These are phyloP conservation scores for Aleiodes leptofemur DNA, from an alignment of 2,888 invertebrate genomes.

Conservation along the genomic window DNA sequence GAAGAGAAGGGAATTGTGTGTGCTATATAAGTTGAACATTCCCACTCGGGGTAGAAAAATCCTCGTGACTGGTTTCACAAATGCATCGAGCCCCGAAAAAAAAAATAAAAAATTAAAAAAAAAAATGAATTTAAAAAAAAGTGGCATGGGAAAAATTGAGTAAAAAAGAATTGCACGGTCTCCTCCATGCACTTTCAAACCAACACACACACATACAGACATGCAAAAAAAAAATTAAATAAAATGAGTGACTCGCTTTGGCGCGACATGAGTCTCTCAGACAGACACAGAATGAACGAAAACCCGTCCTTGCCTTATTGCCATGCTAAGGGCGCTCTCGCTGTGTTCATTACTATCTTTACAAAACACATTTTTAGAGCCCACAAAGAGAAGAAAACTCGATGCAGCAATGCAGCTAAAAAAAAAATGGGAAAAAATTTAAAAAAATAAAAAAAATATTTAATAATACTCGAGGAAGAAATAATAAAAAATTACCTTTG, in stretches of 20 bases:
- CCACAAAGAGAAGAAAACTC: background rate
- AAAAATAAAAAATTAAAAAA: conserved; percentile 13
- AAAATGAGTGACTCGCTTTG: conserved; percentile 17
- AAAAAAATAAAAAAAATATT: background rate
- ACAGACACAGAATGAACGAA: conserved; percentile 34
- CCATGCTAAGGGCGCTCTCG: conserved; percentile 27
- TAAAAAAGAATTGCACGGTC: conserved; percentile 39
- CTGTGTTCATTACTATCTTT: conserved; percentile 31
- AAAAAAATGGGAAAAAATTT: background rate
- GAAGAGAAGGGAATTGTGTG: conserved; percentile 40
- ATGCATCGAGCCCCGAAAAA: conserved; percentile 20
- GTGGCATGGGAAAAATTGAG: conserved; percentile 43
- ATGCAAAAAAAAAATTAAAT: conserved; percentile 26
- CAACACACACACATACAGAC: background rate
- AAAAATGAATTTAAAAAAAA: background rate
- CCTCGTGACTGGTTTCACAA: conserved; percentile 44
- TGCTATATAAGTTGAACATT: conserved; percentile 32
- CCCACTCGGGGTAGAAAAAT: conserved; percentile 44
- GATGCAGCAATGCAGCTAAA: background rate
- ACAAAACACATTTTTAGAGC: conserved; percentile 24
- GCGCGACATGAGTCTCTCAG: conserved; percentile 32
- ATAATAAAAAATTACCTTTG: too few species aligned
- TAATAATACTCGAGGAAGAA: background rate
- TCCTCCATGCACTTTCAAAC: conserved; percentile 24
- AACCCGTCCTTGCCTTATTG: conserved; percentile 44